Evolutionary conservation across 1,140 invertebrate genomes (phyloP), one percentile per base, ranked within the genome.

Genomic region (Rhyzopertha dominica): DNA sequence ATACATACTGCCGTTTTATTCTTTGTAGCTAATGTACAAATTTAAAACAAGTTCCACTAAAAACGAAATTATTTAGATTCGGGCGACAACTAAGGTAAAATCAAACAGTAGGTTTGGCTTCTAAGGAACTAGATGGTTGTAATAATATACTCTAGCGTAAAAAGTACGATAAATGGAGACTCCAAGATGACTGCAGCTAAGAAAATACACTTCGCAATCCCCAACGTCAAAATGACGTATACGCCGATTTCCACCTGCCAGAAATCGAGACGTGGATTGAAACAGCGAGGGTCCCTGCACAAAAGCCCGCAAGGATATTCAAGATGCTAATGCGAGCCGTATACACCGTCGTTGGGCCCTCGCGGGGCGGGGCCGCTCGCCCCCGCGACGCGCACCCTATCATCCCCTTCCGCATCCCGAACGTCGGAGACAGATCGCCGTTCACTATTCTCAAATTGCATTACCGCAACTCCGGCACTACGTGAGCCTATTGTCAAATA

Each of bases 401-500:
- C 42, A 44, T 36, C 30, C 40, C 48, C 55, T 55, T 54, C 43
- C 28, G 31, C 38, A 49, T 51, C 45, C 29, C 40, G 53, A 55
- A 37, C 49, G 49, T 51, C 42, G 50, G 53, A 64, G 60, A 62
- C 62, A 61, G 62, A 66, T 66, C 62, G 63, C 63, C 61, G 49
- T 51, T 62, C 61, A 57, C 56, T 58, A 63, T 63, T 59, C 61
- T 54, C 61, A 66, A 66, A 66, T 66, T 63, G 51, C 58, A 65
- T 65, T 64, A 65, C 58, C 55, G 53, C 58, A 54, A 57, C 52
- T 54, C 49, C 54, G 30, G 43, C 36, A 49, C 53, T 61, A 67
- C 65, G 65, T 67, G 65, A 65, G 61, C 63, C 63, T 67, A 65
- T 67, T 67, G 65, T 61, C 62, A 67, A 67, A 67, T 65, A 67